Percentiles rank a stretch among this genome's conserved stretches.
Evolutionary conservation across 37 sponge, comb jelly and placozoan species (phyloP).

Genomic region (Oscarella lobularis): DNA sequence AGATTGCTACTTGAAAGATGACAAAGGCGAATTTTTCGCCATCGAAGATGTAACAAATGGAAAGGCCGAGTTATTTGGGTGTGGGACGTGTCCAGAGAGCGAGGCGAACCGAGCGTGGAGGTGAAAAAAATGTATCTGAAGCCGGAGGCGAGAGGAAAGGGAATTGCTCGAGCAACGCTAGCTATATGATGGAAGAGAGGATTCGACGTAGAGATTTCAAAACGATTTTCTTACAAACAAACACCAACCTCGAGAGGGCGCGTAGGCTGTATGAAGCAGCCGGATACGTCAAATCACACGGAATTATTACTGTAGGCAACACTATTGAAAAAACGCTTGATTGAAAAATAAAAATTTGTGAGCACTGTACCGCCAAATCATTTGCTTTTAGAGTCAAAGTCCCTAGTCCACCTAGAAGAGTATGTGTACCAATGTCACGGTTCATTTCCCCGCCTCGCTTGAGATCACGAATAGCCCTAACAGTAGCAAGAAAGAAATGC

Average conservation of each 20-base stretch:
- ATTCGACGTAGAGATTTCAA: conserved; percentile 23
- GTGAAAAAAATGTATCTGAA: conserved; percentile 44
- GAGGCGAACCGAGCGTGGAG: conserved; percentile 23
- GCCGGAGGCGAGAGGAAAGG: conserved; percentile 40
- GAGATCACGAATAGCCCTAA: no score
- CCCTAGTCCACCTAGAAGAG: no score
- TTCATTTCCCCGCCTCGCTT: no score
- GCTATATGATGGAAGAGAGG: conserved; percentile 17
- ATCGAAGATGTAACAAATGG: conserved; percentile 9
- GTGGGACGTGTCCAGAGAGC: conserved; percentile 14
- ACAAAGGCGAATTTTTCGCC: conserved; percentile 40
- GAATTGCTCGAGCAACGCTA: conserved; percentile 17
- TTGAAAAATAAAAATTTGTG: no score
- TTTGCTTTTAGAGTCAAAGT: no score
- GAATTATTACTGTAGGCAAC: no score
- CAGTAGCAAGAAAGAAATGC: no score
- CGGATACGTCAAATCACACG: no score
- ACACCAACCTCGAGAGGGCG: conserved; percentile 29
- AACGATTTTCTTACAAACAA: conserved; percentile 24
- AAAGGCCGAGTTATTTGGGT: neutral
- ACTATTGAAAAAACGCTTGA: no score
- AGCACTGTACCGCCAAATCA: no score
- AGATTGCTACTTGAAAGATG: conserved; percentile 12
- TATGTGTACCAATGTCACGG: no score
- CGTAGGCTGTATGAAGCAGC: conserved; percentile 18